Conservation (phyloP, 2,888 invertebrate genomes). For the Epirrhoe alternata region DNA sequence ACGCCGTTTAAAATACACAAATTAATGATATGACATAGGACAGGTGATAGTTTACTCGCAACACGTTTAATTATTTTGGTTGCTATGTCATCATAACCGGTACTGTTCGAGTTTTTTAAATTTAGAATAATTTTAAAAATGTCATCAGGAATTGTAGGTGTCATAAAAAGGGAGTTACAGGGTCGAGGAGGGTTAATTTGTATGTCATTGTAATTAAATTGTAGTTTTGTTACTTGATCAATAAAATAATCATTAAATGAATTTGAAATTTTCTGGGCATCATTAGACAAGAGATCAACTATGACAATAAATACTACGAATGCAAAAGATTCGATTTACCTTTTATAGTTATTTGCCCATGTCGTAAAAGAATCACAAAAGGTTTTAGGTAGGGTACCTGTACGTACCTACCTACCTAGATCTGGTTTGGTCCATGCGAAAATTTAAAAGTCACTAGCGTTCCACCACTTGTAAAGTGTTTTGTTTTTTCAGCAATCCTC, state of each 20-base stretch:
- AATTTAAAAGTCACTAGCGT: background rate
- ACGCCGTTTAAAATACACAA: background rate
- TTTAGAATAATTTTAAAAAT: background rate
- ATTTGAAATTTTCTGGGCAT: background rate
- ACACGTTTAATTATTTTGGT: background rate
- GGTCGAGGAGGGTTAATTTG: background rate
- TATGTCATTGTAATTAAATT: background rate
- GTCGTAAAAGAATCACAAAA: no score
- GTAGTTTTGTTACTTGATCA: background rate
- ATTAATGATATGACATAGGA: background rate
- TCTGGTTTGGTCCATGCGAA: no score
- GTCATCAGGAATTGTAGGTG: background rate
- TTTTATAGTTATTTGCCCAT: no score
- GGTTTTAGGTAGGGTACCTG: no score
- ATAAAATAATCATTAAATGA: background rate
- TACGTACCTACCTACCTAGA: no score
- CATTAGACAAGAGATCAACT: background rate
- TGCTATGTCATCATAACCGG: background rate
- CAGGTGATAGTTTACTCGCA: background rate
- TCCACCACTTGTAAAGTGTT: background rate
- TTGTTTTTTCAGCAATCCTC: conserved; percentile 92
- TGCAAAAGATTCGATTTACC: no score
- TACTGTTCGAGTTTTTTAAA: background rate
- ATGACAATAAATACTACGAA: no score
- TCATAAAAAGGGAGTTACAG: background rate